Evolutionary conservation across 1,140 invertebrate genomes (phyloP).

Genomic region (Amyelois transitella): DNA sequence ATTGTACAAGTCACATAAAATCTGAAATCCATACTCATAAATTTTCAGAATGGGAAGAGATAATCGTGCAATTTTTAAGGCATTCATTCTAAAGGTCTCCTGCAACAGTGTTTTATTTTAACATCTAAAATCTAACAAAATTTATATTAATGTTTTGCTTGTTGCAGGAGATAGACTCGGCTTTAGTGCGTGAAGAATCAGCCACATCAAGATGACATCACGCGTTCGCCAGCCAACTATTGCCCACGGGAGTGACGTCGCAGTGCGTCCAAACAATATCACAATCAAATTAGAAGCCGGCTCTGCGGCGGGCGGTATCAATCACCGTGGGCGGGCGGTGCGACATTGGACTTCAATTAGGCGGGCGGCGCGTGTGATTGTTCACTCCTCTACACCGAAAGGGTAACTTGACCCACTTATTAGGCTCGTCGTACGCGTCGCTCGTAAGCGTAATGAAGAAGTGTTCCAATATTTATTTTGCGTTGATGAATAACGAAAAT

Average conservation of each 20-base stretch:
- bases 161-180: no score
- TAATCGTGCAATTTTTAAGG: no score
- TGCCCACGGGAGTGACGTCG: conserved; percentile 31
- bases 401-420: conserved; percentile 70
- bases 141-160: no score
- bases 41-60: no score
- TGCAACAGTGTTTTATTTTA: conserved; percentile 24
- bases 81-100: conserved; percentile 27
- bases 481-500: neutral
- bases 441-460: conserved; percentile 46
- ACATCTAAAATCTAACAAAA: no score
- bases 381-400: conserved; percentile 61
- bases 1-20: no score
- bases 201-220: conserved; percentile 37
- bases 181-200: no score
- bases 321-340: conserved; percentile 63
- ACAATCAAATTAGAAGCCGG: conserved; percentile 58
- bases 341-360: conserved; percentile 74
- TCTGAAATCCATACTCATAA: no score
- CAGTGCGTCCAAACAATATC: conserved; percentile 51
- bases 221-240: conserved; percentile 26
- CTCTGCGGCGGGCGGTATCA: conserved; percentile 52
- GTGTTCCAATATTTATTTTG: conserved; percentile 40
- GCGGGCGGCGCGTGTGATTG: conserved; percentile 65
- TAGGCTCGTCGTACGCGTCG: conserved; percentile 44